These are phyloP conservation scores for Colinus virginianus DNA, from an alignment of 2,113 vertebrate genomes.

Conservation along the genomic window DNA sequence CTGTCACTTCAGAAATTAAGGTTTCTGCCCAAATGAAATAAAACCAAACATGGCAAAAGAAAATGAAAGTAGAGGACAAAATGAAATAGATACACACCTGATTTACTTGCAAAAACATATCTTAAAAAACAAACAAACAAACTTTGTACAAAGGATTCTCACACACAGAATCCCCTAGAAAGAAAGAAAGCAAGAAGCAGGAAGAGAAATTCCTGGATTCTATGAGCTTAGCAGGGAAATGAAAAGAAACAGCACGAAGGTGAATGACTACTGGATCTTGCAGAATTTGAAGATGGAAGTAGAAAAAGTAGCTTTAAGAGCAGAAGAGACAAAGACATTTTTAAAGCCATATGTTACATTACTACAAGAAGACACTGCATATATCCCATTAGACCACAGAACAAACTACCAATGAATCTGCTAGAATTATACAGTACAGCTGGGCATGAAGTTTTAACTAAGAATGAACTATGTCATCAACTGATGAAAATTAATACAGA, in stretches of 20 bases:
- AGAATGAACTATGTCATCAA: neutral
- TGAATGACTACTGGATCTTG: neutral
- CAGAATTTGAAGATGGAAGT: neutral
- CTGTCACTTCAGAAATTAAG: neutral
- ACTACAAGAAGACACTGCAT: neutral
- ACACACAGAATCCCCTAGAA: neutral
- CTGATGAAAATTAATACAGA: neutral
- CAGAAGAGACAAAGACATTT: neutral
- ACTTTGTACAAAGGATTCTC: neutral
- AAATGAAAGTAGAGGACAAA: neutral
- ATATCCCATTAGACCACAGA: neutral
- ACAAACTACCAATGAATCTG: neutral
- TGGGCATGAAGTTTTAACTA: neutral
- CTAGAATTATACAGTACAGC: accelerated
- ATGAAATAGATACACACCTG: neutral
- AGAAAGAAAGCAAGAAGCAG: neutral
- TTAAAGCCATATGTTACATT: neutral
- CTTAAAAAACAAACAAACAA: neutral
- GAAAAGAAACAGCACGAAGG: neutral
- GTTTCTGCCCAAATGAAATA: neutral
- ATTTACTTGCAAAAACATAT: neutral
- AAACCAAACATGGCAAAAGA: neutral
- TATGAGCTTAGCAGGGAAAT: neutral
- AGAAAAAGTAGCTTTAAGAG: neutral
- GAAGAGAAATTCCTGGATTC: neutral